These are phyloP conservation scores for Microtus montanus DNA, from an alignment of 2,113 vertebrate genomes.

Conservation along the genomic window DNA sequence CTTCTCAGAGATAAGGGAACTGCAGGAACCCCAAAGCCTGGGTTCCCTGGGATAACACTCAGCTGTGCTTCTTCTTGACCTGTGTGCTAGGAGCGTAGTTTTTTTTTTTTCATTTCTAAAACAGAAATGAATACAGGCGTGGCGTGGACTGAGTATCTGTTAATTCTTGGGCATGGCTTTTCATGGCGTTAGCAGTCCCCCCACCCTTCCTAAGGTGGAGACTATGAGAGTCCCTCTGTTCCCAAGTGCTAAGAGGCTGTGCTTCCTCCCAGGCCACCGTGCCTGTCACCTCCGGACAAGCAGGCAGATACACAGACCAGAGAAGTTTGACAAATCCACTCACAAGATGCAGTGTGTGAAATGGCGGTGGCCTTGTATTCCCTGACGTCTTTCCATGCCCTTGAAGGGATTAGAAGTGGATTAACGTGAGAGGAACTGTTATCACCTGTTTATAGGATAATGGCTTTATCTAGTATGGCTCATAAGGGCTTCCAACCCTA, in stretches of 20 bases:
- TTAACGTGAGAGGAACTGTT: constrained; percentile 71
- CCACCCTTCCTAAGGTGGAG: not conserved
- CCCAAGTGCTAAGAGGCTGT: fast-evolving
- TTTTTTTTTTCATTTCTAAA: not conserved
- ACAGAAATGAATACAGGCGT: not conserved
- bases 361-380: constrained; percentile 66
- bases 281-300: constrained; percentile 40
- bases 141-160: fast-evolving
- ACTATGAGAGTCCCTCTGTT: not conserved
- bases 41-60: not conserved
- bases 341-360: constrained; percentile 41
- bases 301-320: constrained; percentile 25
- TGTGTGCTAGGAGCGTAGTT: fast-evolving
- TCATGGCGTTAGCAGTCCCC: not conserved
- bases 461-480: constrained; percentile 73
- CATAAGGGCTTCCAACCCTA: not conserved
- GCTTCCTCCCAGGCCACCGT: fast-evolving
- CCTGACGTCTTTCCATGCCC: constrained; percentile 63
- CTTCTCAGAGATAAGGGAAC: not conserved
- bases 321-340: constrained; percentile 68
- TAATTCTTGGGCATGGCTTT: not conserved
- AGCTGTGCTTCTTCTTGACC: not conserved
- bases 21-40: not conserved
- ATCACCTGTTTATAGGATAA: constrained; percentile 76
- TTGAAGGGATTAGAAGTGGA: constrained; percentile 80